These are phyloP conservation scores for Leguminivora glycinivorella DNA, from an alignment of 1,140 invertebrate genomes.

Conservation along the genomic window DNA sequence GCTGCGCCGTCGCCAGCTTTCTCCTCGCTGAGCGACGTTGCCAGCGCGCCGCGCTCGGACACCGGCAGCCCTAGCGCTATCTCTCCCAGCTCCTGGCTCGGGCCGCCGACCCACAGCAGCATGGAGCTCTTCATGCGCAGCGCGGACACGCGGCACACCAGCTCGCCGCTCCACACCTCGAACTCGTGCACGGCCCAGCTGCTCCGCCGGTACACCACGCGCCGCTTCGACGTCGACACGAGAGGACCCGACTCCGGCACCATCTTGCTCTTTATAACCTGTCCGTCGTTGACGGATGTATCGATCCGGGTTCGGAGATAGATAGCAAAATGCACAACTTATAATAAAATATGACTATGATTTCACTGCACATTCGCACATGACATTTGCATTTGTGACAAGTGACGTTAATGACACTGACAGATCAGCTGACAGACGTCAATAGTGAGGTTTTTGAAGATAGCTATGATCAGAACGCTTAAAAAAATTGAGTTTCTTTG, in stretches of 20 bases:
- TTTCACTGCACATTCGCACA: background rate
- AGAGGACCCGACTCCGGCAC: background rate
- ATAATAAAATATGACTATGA: background rate
- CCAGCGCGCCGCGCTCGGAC: background rate
- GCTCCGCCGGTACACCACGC: conserved; percentile 45
- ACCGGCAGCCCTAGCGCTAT: conserved; percentile 31
- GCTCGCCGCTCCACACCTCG: conserved; percentile 48
- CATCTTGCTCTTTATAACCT: background rate
- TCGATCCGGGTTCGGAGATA: no score
- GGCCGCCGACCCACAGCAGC: conserved; percentile 42
- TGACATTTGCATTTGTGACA: background rate
- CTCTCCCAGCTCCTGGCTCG: conserved; percentile 15
- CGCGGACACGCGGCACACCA: conserved; percentile 33
- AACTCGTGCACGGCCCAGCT: conserved; percentile 48
- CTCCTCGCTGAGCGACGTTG: conserved; percentile 22
- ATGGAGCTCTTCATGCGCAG: conserved; percentile 32
- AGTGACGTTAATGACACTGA: background rate
- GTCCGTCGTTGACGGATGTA: no score
- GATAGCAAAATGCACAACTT: background rate
- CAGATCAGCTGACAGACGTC: background rate
- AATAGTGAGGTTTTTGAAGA: no score
- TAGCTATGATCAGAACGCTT: no score
- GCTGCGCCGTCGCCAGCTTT: conserved; percentile 29
- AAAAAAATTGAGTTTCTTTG: no score
- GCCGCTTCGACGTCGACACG: conserved; percentile 40